Base-by-base conservation (phyloP, 1,140 invertebrate species). In the Aleiodes sp. region DNA sequence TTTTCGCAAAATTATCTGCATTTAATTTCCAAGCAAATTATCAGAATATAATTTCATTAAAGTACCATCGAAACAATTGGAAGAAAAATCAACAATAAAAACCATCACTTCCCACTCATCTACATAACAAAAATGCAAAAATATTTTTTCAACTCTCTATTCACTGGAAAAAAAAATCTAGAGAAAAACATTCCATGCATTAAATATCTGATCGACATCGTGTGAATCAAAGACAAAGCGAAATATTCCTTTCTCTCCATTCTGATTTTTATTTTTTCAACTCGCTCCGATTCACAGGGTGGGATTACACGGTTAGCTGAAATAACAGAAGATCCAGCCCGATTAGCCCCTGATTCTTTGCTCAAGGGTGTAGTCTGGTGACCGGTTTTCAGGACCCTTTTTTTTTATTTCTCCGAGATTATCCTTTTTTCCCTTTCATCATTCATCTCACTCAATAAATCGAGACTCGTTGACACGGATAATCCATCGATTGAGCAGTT, bases 281-380 rank as follows among this genome's bases (percentile, higher is more conserved):
- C 10, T 39, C 35, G 10, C 35, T 9, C 52, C 29, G 37, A 60
- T 68, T 68, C 29, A 19, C 52, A 60, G 37, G 37, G 24, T 41
- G 26, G 65, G 65, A 68, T 68, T 68, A 68, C 37, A 68, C 35
- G 65, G 39, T 33, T 68, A 68, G 52, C 57, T 68, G 65, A 68
- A 68, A 68, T 68, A 68, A 68, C 65, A 68, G 56, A 26, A 60
- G 65, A 68, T 68, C 56, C 46, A 68, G 65, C 21, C 21, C 52
- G 65, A 68, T 68, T 68, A 68, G 6, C 57, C 39, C 31, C 24
- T 33, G 35, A 68, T 52, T 60, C 29, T 68, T 68, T 68, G 65
- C 35, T 46, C 35, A 61, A 68, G 21, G 65, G 65, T 60, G 33
- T 57, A 66, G 10, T n/a, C 52, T 14, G 21, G 28, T 66, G 65